Percentiles rank a stretch among this genome's conserved stretches.
Conservation (phyloP, 2,797 vertebrate genomes). For the Erethizon dorsatum region DNA sequence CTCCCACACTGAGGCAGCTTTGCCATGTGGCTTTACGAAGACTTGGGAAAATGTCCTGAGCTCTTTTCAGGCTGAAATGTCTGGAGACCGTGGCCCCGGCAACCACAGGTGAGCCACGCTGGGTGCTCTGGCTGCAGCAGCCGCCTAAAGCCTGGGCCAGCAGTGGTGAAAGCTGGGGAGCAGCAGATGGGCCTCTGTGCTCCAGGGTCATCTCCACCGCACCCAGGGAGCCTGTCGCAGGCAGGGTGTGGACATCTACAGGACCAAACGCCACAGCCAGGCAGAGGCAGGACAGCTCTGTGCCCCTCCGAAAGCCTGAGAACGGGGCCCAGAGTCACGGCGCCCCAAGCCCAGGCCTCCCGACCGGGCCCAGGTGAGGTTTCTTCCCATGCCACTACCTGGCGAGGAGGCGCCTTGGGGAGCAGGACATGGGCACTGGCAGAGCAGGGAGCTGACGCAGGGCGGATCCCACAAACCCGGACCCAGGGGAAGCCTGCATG, state of each 20-base stretch:
- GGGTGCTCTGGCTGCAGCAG: fast-evolving
- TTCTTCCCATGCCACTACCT: neutral
- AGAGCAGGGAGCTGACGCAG: neutral
- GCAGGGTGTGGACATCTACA: neutral
- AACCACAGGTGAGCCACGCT: neutral
- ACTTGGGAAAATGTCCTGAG: neutral
- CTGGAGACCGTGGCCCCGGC: neutral
- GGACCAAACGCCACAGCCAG: neutral
- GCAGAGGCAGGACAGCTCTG: neutral
- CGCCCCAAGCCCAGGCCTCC: neutral
- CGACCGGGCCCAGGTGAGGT: neutral
- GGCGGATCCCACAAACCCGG: neutral
- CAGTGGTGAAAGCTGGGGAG: neutral
- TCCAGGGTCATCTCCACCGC: neutral
- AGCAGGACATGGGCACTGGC: neutral
- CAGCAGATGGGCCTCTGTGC: neutral
- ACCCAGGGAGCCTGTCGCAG: too few species aligned
- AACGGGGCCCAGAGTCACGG: neutral
- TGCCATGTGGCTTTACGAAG: constrained; percentile 12
- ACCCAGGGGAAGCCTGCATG: fast-evolving
- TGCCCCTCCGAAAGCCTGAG: neutral
- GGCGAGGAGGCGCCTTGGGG: neutral
- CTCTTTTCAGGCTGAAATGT: constrained; percentile 20
- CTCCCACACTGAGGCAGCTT: neutral
- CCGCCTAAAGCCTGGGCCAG: neutral